These are phyloP conservation scores for Polypterus bichir DNA, from an alignment of 2,113 vertebrate genomes.

Conservation along the genomic window DNA sequence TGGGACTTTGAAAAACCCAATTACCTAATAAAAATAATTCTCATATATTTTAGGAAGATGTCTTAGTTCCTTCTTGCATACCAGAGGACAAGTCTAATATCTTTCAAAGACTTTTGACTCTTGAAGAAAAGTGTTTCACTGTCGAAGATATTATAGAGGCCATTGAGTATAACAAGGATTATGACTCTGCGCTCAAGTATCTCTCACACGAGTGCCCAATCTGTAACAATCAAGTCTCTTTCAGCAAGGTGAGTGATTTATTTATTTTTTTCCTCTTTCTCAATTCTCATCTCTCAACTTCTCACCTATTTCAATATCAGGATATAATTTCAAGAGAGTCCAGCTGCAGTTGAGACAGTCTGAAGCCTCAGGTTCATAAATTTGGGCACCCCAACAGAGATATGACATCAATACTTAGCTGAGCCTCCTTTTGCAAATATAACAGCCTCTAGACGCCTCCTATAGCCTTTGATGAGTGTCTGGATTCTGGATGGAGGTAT, in stretches of 20 bases:
- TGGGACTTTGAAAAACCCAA: background rate
- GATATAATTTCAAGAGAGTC: no score
- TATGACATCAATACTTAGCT: no score
- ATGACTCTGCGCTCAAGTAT: constrained; percentile 45
- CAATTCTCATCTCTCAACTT: constrained; percentile 2
- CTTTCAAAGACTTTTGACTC: constrained; percentile 35
- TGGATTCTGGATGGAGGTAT: no score
- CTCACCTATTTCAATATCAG: background rate
- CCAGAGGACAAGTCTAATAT: constrained; percentile 32
- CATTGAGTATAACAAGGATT: constrained; percentile 39
- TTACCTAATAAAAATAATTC: no score
- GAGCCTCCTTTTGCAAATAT: no score
- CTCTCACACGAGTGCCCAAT: constrained; percentile 52
- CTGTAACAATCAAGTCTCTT: constrained; percentile 50
- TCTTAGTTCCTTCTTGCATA: constrained; percentile 22
- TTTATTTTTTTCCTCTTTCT: background rate
- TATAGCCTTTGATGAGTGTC: no score
- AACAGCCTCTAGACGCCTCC: no score
- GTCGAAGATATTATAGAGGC: constrained; percentile 43
- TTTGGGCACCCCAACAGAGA: no score
- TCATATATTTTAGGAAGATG: background rate
- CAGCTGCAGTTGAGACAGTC: no score
- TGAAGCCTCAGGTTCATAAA: no score
- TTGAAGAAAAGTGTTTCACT: constrained; percentile 38
- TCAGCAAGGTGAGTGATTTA: constrained; percentile 42